A percentile compares a stretch with the other conserved stretches of the same genome.
Conservation (phyloP, 2,888 invertebrate genomes). For the Keiferia lycopersicella region DNA sequence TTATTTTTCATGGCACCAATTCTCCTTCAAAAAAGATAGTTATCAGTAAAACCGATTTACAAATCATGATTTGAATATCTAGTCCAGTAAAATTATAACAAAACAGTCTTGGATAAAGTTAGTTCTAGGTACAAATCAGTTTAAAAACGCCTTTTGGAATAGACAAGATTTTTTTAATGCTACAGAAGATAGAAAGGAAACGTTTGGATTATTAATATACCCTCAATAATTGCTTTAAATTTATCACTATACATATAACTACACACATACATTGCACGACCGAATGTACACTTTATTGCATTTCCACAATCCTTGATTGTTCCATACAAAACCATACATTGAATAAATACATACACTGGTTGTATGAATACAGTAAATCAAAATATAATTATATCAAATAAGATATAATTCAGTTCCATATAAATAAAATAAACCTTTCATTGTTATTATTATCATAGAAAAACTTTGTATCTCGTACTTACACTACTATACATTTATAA, state of each 20-base stretch:
- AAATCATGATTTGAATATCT: no score
- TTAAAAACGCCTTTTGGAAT: background rate
- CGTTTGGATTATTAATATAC: background rate
- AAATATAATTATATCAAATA: slow-evolving; percentile 5
- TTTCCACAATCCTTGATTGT: slow-evolving; percentile 41
- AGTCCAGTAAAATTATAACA: no score
- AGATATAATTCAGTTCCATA: slow-evolving; percentile 31
- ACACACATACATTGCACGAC: slow-evolving; percentile 70
- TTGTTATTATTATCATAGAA: slow-evolving; percentile 55
- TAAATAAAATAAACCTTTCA: slow-evolving; percentile 34
- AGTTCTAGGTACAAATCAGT: background rate
- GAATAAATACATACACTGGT: slow-evolving; percentile 20
- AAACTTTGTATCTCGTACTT: slow-evolving; percentile 57
- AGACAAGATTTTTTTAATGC: background rate
- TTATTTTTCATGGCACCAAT: no score
- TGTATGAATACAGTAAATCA: background rate
- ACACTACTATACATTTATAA: slow-evolving; percentile 70
- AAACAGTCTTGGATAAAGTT: no score
- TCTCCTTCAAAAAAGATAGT: no score
- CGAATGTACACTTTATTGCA: slow-evolving; percentile 56
- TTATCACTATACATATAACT: slow-evolving; percentile 49
- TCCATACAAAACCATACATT: slow-evolving; percentile 41
- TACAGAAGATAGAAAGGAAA: background rate
- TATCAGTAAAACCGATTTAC: no score
- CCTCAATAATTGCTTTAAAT: slow-evolving; percentile 30